Base-by-base conservation (phyloP, 2,888 invertebrate genomes). In the Schrankia costaestrigalis region DNA sequence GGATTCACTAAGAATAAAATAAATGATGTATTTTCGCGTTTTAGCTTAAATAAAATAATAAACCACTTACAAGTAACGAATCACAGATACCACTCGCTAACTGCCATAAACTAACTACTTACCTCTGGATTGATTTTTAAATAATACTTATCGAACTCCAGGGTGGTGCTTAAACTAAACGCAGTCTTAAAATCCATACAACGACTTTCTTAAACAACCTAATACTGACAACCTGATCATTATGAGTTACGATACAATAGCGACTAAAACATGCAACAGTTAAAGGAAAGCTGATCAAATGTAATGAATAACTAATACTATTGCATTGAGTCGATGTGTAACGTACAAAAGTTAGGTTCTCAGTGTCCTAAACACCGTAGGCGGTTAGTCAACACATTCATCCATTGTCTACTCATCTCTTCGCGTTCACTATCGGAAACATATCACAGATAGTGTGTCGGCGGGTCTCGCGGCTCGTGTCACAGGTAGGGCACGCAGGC, bases 401-500 rank as follows among this genome's bases (percentile, higher is more conserved):
- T 42, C 56, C 66, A 59, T 64, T 56, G 64, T 70, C 54, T 76
- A 80, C 78, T 82, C 82, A 78, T 69, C 80, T 77, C 64, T 54
- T 66, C 59, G 56, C 46, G 63, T 67, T 68, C 73, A 68, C 78
- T 66, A 72, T 62, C 73, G 67, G 69, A 57, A 61, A 73, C 63
- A 70, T 78, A 81, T 82, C 82, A 83, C 82, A 81, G 81, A 78
- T 71, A 69, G 78, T 71, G 79, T 71, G 70, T 19, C 74, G 63
- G 53, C 71, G 70, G n/a, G n/a, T n/a, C 41, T 48, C 46, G 53
- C 53, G 46, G 54, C 47, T 33, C 26, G 47, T 52, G 66, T 83
- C 83, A 85, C 81, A 85, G 79, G 78, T 83, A 83, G 72, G 83
- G 85, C 82, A 84, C 63, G 75, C 84, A 85, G 65, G 77, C 82